Evolutionary conservation across 1,140 invertebrate genomes (phyloP), one percentile per base, ranked within the genome.

Genomic region (Trachymyrmex cornetzi): DNA sequence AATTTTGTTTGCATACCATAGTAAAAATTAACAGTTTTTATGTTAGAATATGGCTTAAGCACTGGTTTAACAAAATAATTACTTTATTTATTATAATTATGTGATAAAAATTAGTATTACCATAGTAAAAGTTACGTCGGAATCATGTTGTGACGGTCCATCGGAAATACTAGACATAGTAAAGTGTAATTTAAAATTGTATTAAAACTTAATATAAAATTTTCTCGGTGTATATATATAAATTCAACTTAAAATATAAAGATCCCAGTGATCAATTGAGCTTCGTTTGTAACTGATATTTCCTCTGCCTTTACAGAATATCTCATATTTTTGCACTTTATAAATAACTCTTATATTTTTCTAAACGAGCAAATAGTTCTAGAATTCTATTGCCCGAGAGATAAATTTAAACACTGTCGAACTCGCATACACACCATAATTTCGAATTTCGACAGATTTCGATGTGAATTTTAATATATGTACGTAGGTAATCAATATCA

Each of bases 191-290:
- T n/a, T n/a, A n/a, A n/a, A n/a, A n/a, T n/a, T n/a, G n/a, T n/a
- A n/a, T n/a, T n/a, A n/a, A n/a, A n/a, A n/a, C n/a, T n/a, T n/a
- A n/a, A n/a, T n/a, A n/a, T n/a, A n/a, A n/a, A n/a, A n/a, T n/a
- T n/a, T n/a, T n/a, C n/a, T n/a, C n/a, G n/a, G n/a, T n/a, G n/a
- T n/a, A n/a, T 38, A 38, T 9, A 9, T 38, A 38, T 38, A 50
- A 59, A 75, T 59, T 59, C 14, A 59, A 22, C 16, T 59, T 38
- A 24, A 75, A 77, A 34, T 67, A 44, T 6, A 48, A 66, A 77
- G 4, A 64, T 50, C 14, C 24, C 24, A 57, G 1, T 48, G 6
- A 1, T 72, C 1, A n/a, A 79, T 64, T 38, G 14, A 63, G 6
- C 24, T 66, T 16, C 22, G 34, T 61, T 22, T 48, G 30, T 69